Evolutionary conservation across 2,797 vertebrate species (phyloP).

Genomic region (Enteromius radiatus): DNA sequence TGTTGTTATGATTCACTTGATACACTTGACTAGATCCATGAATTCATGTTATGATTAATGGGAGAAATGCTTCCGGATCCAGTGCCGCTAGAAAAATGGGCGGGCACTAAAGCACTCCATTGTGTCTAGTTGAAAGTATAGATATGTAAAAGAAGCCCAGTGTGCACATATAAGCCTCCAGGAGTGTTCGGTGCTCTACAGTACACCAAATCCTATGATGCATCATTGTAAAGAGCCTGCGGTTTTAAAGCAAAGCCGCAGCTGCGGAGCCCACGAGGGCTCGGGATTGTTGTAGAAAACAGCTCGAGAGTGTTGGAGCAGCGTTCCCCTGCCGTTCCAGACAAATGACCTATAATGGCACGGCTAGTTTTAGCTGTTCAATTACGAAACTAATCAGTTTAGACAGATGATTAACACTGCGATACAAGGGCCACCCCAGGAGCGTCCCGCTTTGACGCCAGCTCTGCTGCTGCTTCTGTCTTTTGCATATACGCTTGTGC

Average conservation of each 20-base stretch:
- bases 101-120: neutral
- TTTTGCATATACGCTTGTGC: conserved; percentile 7
- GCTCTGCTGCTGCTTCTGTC: conserved; percentile 16
- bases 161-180: neutral
- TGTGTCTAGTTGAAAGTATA: conserved; percentile 12
- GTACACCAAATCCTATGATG: conserved; percentile 30
- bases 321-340: conserved; percentile 21
- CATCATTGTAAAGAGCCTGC: conserved; percentile 27
- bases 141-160: conserved; percentile 31
- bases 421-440: conserved; percentile 48
- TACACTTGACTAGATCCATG: too few relatives aligned
- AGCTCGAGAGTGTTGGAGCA: conserved; percentile 14
- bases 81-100: neutral
- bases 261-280: neutral
- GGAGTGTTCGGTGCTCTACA: neutral
- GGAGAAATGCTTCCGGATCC: neutral
- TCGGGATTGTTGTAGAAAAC: conserved; percentile 7
- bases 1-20: neutral
- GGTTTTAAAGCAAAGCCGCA: neutral
- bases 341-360: conserved; percentile 43
- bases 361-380: conserved; percentile 51
- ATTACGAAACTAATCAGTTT: conserved; percentile 60
- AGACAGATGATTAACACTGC: conserved; percentile 57
- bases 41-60: neutral
- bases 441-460: conserved; percentile 33